phyloP scores from a whole-genome alignment of 2,888 invertebrate species.

The Lasioglossum marginatum region DNA sequence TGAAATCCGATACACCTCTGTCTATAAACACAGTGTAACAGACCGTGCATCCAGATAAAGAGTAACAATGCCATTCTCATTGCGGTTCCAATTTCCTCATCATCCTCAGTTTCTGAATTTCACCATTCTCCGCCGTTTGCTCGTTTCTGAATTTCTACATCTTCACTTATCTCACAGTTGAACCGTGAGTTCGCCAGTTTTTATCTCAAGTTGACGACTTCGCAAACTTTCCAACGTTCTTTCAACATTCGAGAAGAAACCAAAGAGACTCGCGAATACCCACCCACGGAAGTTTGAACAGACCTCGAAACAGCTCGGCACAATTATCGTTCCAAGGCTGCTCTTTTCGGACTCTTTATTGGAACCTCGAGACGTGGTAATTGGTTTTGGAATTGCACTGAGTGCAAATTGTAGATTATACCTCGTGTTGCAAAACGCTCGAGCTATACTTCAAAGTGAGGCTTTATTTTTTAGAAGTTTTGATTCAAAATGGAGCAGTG shows the following conservation, averaged over 20 bases:
- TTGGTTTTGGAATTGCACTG: neutral
- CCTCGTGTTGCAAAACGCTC: neutral
- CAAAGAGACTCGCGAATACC: neutral
- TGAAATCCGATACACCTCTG: slow-evolving; percentile 8
- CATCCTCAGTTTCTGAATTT: neutral
- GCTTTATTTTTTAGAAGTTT: neutral
- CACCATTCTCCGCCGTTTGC: neutral
- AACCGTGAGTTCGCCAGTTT: neutral
- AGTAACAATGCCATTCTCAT: neutral
- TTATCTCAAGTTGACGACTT: neutral
- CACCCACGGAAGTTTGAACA: slow-evolving; percentile 15
- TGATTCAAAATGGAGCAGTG: neutral
- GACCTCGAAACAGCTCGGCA: slow-evolving; percentile 3
- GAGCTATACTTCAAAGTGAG: neutral
- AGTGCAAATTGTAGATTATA: neutral
- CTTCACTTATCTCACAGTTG: neutral
- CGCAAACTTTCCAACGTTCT: neutral
- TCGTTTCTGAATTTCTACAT: neutral
- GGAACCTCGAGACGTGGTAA: neutral
- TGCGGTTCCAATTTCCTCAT: slow-evolving; percentile 3
- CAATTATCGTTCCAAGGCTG: slow-evolving; percentile 34
- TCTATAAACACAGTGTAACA: neutral
- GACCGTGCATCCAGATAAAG: neutral
- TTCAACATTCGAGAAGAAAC: neutral
- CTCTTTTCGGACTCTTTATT: neutral